Evolutionary conservation across 2,113 vertebrate genomes (phyloP).

Genomic region (Myanophis thanlyinensis): DNA sequence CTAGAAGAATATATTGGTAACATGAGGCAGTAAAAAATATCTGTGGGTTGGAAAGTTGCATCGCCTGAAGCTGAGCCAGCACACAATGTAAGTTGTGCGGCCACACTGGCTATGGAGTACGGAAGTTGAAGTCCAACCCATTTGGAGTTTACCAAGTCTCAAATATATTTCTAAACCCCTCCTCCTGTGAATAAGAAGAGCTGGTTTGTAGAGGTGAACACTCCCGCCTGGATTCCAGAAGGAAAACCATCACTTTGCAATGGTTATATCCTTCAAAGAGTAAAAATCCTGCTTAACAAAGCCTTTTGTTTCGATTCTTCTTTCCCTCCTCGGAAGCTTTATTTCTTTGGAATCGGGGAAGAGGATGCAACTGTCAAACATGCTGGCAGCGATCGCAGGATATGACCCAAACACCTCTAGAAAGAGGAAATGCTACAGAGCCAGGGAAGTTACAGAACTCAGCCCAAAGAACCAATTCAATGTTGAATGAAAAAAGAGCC

Average conservation of each 20-base stretch:
- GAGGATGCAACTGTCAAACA: slow-evolving; percentile 21
- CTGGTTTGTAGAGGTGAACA: neutral
- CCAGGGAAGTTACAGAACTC: neutral
- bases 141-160: neutral
- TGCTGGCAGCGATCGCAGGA: slow-evolving; percentile 8
- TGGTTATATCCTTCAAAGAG: neutral
- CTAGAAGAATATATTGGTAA: neutral
- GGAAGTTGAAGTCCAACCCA: neutral
- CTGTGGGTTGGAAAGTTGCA: neutral
- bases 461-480: neutral
- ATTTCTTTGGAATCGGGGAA: neutral
- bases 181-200: neutral
- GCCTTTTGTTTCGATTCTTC: neutral
- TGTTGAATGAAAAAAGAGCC: neutral
- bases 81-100: neutral
- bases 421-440: neutral
- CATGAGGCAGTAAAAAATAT: neutral
- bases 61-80: neutral
- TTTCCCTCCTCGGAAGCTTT: neutral
- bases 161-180: neutral
- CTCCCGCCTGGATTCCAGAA: neutral
- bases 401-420: slow-evolving; percentile 1
- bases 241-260: neutral
- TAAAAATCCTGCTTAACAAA: neutral
- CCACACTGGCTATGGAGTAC: neutral